Conservation (phyloP, 2,888 invertebrate genomes). For the Seira ritae region DNA sequence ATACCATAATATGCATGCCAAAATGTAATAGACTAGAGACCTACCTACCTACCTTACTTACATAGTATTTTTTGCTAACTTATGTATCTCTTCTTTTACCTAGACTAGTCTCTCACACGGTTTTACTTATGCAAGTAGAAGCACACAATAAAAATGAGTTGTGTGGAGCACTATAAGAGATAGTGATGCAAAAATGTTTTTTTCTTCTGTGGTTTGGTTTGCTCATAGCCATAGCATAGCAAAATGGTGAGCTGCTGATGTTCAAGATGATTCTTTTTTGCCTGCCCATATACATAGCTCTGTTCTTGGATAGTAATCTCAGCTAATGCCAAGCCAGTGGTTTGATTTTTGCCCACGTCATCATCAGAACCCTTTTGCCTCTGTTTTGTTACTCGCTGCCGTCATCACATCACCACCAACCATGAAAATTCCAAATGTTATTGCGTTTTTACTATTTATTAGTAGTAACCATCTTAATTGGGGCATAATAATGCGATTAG, state of each 20-base stretch:
- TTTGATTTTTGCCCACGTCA: slow-evolving; percentile 56
- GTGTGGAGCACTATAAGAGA: slow-evolving; percentile 17
- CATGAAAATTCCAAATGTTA: slow-evolving; percentile 41
- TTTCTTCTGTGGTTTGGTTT: neutral
- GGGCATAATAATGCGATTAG: slow-evolving; percentile 12
- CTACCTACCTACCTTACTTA: slow-evolving; percentile 40
- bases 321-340: slow-evolving; percentile 36
- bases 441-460: slow-evolving; percentile 3
- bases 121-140: slow-evolving; percentile 23
- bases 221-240: no score
- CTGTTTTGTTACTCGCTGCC: slow-evolving; percentile 33
- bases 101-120: neutral
- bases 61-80: neutral
- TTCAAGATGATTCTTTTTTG: neutral
- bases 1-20: neutral
- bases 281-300: neutral
- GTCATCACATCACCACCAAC: slow-evolving; percentile 33
- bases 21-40: slow-evolving; percentile 19
- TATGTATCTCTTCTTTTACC: neutral
- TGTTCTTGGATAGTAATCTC: slow-evolving; percentile 12
- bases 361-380: slow-evolving; percentile 47
- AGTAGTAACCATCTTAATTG: slow-evolving; percentile 3
- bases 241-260: neutral
- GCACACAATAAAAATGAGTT: slow-evolving; percentile 27
- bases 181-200: slow-evolving; percentile 5